Base-by-base conservation (phyloP, 1,140 invertebrate species). In the Nixonia krombeini region DNA sequence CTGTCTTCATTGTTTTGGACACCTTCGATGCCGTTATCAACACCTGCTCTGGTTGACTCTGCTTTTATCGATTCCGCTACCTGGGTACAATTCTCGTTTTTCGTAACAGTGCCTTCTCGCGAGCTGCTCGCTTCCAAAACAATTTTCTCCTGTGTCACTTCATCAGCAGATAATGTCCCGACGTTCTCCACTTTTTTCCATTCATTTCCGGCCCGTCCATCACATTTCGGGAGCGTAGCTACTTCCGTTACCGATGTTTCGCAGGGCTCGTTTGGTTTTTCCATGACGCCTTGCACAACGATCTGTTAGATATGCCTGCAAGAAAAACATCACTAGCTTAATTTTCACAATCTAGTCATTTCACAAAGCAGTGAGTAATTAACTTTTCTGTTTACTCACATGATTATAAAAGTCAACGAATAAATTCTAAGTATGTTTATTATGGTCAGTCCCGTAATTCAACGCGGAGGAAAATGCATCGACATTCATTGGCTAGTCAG, bases 131-230 rank as follows among this genome's bases (percentile, higher is more conserved):
- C 57, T 28, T 74, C 74, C 13, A 76, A 37, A 0, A 78, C 70
- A 18, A 78, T 72, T 31, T 75, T 78, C 23, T 78, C 77, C 0
- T 74, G 55, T 6, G 69, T 75, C 2, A 79, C 25, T 38, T 73
- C 76, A 21, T 79, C 74, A n/a, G 0, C 53, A 5, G 68, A 70
- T 6, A 74, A 37, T 45, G 75, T 52, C 8, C 61, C 45, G 1
- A 63, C 41, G 23, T 65, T 29, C 10, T 65, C 26, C 45, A 50
- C 45, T 23, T 50, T 18, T 23, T 44, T 49, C 9, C 15, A 12
- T 16, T 49, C 23, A 16, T 55, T 35, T 49, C 33, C 15, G 31
- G 42, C 16, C 6, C 29, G 17, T 41, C 6, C n/a, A 37, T 13
- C 10, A 42, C 5, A 42, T 25, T 1, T 25, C 12, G 18, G 23